Conservation (phyloP, 2,113 vertebrate genomes). For the Poeciliopsis turrubarensis region DNA sequence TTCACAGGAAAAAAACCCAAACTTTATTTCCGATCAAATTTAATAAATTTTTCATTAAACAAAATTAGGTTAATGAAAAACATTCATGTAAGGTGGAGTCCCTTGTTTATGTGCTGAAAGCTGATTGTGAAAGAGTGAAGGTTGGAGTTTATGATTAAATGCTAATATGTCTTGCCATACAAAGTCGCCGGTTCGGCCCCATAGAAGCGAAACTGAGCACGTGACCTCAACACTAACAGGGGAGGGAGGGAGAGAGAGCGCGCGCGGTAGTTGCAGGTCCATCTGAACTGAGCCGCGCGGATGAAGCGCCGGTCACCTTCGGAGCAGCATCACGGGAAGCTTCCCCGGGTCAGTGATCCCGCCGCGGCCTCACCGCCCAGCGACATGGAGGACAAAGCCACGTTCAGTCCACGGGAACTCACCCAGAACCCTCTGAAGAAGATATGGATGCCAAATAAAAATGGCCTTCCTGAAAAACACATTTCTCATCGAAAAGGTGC, state of each 20-base stretch:
- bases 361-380: constrained; percentile 24
- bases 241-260: not conserved
- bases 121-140: too few species aligned
- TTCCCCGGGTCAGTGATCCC: constrained; percentile 39
- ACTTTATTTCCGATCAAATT: not conserved
- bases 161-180: not conserved
- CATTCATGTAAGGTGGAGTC: too few species aligned
- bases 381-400: constrained; percentile 59
- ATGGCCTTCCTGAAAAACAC: constrained; percentile 87
- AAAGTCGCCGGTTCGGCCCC: too few species aligned
- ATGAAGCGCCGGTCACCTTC: constrained; percentile 72
- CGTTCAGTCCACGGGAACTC: constrained; percentile 81
- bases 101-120: too few species aligned
- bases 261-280: not conserved
- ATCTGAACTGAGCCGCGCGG: constrained; percentile 11
- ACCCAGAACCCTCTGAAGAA: constrained; percentile 93
- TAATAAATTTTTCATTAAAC: not conserved
- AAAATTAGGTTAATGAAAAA: too few species aligned
- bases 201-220: constrained; percentile 7
- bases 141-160: not conserved
- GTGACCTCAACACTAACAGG: constrained; percentile 21
- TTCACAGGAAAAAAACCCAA: not conserved
- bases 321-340: constrained; percentile 61
- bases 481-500: constrained; percentile 88
- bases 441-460: constrained; percentile 92